A percentile compares a stretch with the other conserved stretches of the same genome.
These are phyloP conservation scores for Maconellicoccus hirsutus DNA, from an alignment of 1,140 invertebrate species.

Conservation along the genomic window DNA sequence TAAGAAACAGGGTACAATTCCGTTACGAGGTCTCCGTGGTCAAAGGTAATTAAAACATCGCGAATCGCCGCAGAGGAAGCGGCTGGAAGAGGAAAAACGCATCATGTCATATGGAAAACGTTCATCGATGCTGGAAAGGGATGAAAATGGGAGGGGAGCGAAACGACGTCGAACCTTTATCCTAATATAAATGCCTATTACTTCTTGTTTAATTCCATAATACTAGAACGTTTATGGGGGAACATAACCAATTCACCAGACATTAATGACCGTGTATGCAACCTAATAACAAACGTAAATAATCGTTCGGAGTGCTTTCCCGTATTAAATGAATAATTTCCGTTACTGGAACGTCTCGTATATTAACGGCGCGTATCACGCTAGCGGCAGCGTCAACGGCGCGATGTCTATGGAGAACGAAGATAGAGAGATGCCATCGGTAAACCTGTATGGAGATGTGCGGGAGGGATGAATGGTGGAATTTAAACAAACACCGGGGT, in stretches of 20 bases:
- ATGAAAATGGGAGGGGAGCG: not conserved
- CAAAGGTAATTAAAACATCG: too few relatives aligned
- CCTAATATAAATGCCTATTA: slow-evolving; percentile 9
- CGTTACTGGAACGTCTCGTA: not conserved
- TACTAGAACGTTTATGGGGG: slow-evolving; percentile 8
- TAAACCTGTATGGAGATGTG: too few relatives aligned
- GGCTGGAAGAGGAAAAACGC: too few relatives aligned
- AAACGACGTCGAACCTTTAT: not conserved
- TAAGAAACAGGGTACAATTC: too few relatives aligned
- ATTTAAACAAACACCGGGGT: not conserved
- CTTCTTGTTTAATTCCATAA: slow-evolving; percentile 9
- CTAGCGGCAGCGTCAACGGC: not conserved
- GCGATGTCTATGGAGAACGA: not conserved
- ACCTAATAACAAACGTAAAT: slow-evolving; percentile 9
- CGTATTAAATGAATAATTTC: slow-evolving; percentile 9
- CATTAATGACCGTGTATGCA: slow-evolving; percentile 7
- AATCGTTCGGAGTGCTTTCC: slow-evolving; percentile 7
- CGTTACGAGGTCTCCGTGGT: too few relatives aligned
- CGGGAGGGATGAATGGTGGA: too few relatives aligned
- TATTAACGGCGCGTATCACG: not conserved
- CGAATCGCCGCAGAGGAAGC: too few relatives aligned
- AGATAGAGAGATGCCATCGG: not conserved
- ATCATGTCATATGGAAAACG: too few relatives aligned
- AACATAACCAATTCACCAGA: slow-evolving; percentile 8
- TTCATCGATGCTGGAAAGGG: too few relatives aligned